These are phyloP conservation scores for Sturnus vulgaris DNA, from an alignment of 2,113 vertebrate genomes.

Conservation along the genomic window DNA sequence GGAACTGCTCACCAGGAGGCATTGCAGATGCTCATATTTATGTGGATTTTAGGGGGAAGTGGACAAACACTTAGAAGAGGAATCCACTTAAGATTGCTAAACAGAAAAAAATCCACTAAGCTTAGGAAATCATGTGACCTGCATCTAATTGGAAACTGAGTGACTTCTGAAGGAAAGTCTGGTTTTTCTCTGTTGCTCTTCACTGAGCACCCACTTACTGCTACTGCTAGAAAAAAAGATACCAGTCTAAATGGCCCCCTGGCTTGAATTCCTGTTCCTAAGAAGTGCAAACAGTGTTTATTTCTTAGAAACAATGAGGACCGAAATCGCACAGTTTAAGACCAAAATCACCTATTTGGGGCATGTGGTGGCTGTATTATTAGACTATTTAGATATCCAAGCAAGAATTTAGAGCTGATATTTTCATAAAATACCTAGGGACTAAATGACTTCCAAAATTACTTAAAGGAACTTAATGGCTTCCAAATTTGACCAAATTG, in stretches of 20 bases:
- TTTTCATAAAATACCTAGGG: background rate
- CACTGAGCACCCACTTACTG: background rate
- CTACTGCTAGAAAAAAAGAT: background rate
- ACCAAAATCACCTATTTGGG: background rate
- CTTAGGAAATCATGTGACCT: background rate
- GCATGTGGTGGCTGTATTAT: background rate
- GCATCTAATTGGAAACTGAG: background rate
- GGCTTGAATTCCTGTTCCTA: background rate
- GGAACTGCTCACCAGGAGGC: background rate
- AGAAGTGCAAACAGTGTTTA: background rate
- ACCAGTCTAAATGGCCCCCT: background rate
- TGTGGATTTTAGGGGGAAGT: background rate
- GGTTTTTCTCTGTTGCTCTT: background rate
- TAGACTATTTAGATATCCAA: background rate
- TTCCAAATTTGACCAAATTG: background rate
- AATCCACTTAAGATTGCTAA: background rate
- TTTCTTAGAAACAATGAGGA: background rate
- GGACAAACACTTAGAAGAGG: background rate
- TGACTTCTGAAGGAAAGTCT: background rate
- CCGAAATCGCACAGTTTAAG: rapidly evolving
- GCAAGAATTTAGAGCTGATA: background rate
- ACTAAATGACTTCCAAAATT: background rate
- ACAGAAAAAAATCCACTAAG: background rate
- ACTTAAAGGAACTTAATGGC: background rate
- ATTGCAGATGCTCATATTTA: background rate